Conservation (phyloP, 1,140 invertebrate species). For the Lordiphosa mommai region DNA sequence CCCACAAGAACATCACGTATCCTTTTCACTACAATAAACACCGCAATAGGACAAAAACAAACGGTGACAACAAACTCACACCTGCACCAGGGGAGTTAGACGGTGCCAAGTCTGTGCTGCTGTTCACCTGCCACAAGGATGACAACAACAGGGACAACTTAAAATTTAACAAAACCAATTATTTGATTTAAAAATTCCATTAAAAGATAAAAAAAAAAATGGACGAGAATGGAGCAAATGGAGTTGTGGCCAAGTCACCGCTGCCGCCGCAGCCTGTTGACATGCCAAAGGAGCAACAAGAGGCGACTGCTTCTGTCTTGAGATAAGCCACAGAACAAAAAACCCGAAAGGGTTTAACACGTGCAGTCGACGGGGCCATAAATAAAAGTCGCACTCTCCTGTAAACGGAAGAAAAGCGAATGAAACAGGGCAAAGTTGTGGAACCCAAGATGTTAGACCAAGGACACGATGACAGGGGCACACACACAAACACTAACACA, state of each 20-base stretch:
- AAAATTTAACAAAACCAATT: constrained; percentile 60
- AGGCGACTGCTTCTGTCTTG: constrained; percentile 25
- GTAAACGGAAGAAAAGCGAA: constrained; percentile 4
- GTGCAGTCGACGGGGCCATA: constrained; percentile 44
- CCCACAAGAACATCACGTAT: constrained; percentile 28
- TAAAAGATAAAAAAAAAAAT: constrained; percentile 51
- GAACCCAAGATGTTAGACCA: constrained; percentile 15
- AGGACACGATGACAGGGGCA: constrained; percentile 41
- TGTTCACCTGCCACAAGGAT: constrained; percentile 5
- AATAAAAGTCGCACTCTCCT: constrained; percentile 47
- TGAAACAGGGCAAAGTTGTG: constrained; percentile 3
- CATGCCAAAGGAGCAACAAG: constrained; percentile 40
- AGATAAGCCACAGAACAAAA: constrained; percentile 23
- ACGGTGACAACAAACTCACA: constrained; percentile 2
- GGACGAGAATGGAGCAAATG: background rate
- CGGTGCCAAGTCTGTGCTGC: background rate
- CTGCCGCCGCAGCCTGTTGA: constrained; percentile 41
- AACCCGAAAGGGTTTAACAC: constrained; percentile 52
- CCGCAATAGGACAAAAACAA: constrained; percentile 8
- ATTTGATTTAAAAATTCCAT: constrained; percentile 67
- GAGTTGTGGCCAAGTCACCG: constrained; percentile 1
- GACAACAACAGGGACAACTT: constrained; percentile 22
- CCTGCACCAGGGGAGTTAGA: background rate
- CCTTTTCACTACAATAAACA: constrained; percentile 45
- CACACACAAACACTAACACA: constrained; percentile 13